phyloP scores from a whole-genome alignment of 2,888 invertebrate species.

The Digitonthophagus gazella region DNA sequence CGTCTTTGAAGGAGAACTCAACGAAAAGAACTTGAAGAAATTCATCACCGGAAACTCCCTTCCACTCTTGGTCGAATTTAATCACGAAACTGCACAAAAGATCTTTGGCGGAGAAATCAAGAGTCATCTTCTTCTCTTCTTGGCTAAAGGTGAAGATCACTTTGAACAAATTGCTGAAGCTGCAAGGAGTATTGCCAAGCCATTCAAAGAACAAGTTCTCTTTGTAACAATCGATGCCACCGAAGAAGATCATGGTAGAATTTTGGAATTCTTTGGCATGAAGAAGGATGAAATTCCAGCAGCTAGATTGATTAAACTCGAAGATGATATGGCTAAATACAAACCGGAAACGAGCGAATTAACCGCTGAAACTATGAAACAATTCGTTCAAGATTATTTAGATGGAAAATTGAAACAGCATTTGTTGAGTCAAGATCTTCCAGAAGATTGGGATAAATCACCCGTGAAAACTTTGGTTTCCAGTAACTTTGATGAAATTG shows the following conservation, averaged over 20 bases:
- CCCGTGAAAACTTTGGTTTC: constrained; percentile 93
- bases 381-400: constrained; percentile 86
- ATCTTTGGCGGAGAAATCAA: constrained; percentile 98
- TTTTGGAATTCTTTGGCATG: constrained; percentile 98
- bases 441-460: constrained; percentile 95
- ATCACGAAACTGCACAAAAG: constrained; percentile 95
- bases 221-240: constrained; percentile 95
- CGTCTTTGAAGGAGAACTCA: constrained; percentile 68
- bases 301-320: constrained; percentile 88
- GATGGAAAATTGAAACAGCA: constrained; percentile 94
- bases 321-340: constrained; percentile 97
- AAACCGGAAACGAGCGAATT: constrained; percentile 81
- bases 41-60: constrained; percentile 83
- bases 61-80: constrained; percentile 93
- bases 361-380: constrained; percentile 64
- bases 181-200: constrained; percentile 80
- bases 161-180: constrained; percentile 75
- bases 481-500: constrained; percentile 94
- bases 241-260: constrained; percentile 93
- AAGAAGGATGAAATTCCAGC: constrained; percentile 89
- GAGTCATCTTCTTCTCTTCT: constrained; percentile 92
- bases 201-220: constrained; percentile 88
- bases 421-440: constrained; percentile 88
- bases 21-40: constrained; percentile 67
- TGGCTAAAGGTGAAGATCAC: constrained; percentile 86